These are phyloP conservation scores for Eulimnadia texana DNA, from an alignment of 1,140 invertebrate species.

Conservation along the genomic window DNA sequence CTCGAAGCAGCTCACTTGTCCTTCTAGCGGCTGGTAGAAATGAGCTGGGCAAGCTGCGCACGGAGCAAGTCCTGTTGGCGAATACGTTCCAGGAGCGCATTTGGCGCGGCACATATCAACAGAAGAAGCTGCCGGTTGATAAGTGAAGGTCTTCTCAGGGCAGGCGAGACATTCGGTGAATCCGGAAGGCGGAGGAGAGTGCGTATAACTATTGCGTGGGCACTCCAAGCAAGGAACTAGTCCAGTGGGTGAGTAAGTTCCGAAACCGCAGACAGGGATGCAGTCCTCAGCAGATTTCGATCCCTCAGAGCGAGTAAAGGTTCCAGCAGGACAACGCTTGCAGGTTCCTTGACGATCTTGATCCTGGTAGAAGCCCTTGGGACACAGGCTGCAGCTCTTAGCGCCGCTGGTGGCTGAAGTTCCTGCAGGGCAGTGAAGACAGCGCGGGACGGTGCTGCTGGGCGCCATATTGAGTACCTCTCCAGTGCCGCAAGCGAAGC, in stretches of 20 bases:
- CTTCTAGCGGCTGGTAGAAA: slow-evolving; percentile 72
- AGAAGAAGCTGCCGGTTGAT: slow-evolving; percentile 73
- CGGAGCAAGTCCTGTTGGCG: slow-evolving; percentile 82
- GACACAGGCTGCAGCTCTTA: slow-evolving; percentile 74
- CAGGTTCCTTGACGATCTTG: slow-evolving; percentile 73
- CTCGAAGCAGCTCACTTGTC: slow-evolving; percentile 67
- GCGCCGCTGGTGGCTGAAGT: slow-evolving; percentile 79
- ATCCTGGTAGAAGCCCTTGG: slow-evolving; percentile 82
- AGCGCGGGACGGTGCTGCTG: slow-evolving; percentile 77
- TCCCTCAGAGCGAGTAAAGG: slow-evolving; percentile 54
- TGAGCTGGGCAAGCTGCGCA: slow-evolving; percentile 87
- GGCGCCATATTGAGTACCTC: slow-evolving; percentile 79
- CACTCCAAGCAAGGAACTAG: slow-evolving; percentile 89
- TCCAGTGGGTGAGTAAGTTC: slow-evolving; percentile 87
- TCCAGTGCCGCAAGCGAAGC: slow-evolving; percentile 82
- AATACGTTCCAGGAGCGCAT: slow-evolving; percentile 85
- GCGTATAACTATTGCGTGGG: slow-evolving; percentile 79
- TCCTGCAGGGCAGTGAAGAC: slow-evolving; percentile 87
- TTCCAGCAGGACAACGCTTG: slow-evolving; percentile 73
- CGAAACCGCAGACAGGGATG: slow-evolving; percentile 86
- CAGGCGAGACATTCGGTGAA: slow-evolving; percentile 89
- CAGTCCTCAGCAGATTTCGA: slow-evolving; percentile 68
- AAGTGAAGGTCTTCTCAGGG: slow-evolving; percentile 77
- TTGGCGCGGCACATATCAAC: slow-evolving; percentile 73
- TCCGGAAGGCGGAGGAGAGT: slow-evolving; percentile 71